Evolutionary conservation across 2,888 invertebrate genomes (phyloP).

Genomic region (Hydrotaea diabolus): DNA sequence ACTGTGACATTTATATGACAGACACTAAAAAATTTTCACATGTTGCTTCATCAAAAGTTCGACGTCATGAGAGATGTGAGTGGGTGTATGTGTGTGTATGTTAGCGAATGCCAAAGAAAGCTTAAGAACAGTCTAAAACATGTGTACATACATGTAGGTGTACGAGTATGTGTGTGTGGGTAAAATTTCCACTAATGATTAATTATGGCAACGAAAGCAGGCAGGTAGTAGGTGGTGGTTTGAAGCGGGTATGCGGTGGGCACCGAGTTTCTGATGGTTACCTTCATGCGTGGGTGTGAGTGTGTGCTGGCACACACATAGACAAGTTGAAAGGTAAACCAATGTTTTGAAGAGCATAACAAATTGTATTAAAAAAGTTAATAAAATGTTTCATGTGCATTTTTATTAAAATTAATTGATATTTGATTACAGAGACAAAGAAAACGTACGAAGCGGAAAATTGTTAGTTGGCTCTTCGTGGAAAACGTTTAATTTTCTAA

Average conservation of each 20-base stretch:
- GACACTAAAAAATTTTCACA: conserved; percentile 43
- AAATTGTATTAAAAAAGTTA: conserved; percentile 23
- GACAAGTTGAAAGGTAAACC: background rate
- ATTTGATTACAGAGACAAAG: background rate
- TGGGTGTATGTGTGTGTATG: background rate
- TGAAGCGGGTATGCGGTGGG: background rate
- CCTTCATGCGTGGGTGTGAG: background rate
- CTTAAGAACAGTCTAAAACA: conserved; percentile 14
- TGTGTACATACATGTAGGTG: background rate
- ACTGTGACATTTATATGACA: conserved; percentile 57
- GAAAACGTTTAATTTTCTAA: conserved; percentile 38
- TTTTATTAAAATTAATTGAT: conserved; percentile 20
- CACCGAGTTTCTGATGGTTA: background rate
- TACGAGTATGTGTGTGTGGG: background rate
- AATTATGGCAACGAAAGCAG: conserved; percentile 24
- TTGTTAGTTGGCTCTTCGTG: too few relatives aligned
- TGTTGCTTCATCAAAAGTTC: conserved; percentile 40
- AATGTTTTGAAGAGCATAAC: conserved; percentile 11
- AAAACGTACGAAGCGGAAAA: too few relatives aligned
- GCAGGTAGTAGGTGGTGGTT: background rate
- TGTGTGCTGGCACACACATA: background rate
- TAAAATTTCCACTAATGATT: conserved; percentile 10
- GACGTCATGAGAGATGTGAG: too few relatives aligned
- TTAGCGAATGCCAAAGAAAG: background rate
- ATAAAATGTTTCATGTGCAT: conserved; percentile 7